Base-by-base conservation (phyloP, 2,888 invertebrate species). In the Empis livida region DNA sequence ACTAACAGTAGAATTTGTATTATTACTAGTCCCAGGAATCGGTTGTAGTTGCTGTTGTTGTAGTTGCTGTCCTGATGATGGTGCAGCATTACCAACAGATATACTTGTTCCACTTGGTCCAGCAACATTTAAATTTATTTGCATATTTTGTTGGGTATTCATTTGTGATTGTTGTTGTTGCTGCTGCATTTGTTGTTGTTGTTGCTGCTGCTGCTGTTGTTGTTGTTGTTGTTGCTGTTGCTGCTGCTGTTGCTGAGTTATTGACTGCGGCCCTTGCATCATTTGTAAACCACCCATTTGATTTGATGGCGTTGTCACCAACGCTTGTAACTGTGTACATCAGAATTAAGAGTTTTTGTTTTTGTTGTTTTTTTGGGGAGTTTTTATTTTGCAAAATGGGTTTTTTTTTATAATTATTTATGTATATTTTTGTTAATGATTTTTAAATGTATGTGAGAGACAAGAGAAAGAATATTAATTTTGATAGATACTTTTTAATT, bases 251-350 rank as follows among this genome's bases (percentile, higher is more conserved):
- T 45, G 38, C 31, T 46, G 50, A 45, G 17, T 39, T 11, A 9
- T n/a, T 13, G 43, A 43, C 10, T 10, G 40, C 2, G 6, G 23
- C 9, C 23, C 23, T 27, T 27, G 23, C 23, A 27, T 27, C 23
- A 27, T 27, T 27, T 27, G 23, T 27, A 27, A 27, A 27, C 23
- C 23, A 27, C 23, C 23, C 23, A 27, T 27, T 27, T 27, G 23
- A 27, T 27, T 27, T 27, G 23, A 27, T 27, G 65, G 65, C 44
- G 67, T 66, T 54, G 65, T 65, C 46, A 69, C 69, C 62, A 70
- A 60, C 50, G 69, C 69, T 64, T 70, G 69, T 56, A 70, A 63
- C 69, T 70, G 23, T 27, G 23, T 27, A 27, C 23, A 27, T 27
- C 23, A 27, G 23, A 27, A 27, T 27, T 27, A 27, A 27, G 23